These are phyloP conservation scores for Barypeithes pellucidus DNA, from an alignment of 2,888 invertebrate species.

Conservation along the genomic window DNA sequence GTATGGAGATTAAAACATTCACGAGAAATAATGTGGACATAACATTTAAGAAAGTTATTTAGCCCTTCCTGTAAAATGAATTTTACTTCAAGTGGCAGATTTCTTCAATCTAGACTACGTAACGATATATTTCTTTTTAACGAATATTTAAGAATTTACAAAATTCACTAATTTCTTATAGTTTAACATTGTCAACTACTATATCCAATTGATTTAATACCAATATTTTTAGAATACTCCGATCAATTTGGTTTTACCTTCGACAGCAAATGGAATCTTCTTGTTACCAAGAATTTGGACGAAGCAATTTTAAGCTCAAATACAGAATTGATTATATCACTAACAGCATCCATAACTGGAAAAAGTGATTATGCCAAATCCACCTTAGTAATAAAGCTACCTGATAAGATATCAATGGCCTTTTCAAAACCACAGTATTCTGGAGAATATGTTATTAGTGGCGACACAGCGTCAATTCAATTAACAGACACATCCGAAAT, in stretches of 20 bases:
- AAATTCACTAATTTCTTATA: too few relatives aligned
- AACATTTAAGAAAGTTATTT: too few relatives aligned
- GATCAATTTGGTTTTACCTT: constrained; percentile 24
- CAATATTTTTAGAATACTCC: constrained; percentile 22
- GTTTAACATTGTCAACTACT: neutral
- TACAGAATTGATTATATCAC: constrained; percentile 48
- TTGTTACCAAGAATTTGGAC: constrained; percentile 34
- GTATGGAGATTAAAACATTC: too few relatives aligned
- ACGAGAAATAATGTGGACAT: too few relatives aligned
- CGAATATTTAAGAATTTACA: too few relatives aligned
- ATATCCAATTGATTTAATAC: neutral
- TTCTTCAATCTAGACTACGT: too few relatives aligned
- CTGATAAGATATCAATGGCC: constrained; percentile 37
- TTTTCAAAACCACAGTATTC: constrained; percentile 46
- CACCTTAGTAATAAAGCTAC: constrained; percentile 56
- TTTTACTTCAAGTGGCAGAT: too few relatives aligned
- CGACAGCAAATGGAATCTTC: constrained; percentile 31
- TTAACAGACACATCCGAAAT: constrained; percentile 32
- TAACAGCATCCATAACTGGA: constrained; percentile 45
- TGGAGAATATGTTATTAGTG: constrained; percentile 40
- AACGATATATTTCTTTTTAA: too few relatives aligned
- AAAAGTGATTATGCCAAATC: constrained; percentile 34
- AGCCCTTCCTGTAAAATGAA: too few relatives aligned
- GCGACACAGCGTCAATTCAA: constrained; percentile 11
- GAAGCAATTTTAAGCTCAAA: constrained; percentile 19